Percentiles rank a stretch among this genome's conserved stretches.
Evolutionary conservation across 2,797 vertebrate species (phyloP).

Genomic region (Melanotaenia nigrans): DNA sequence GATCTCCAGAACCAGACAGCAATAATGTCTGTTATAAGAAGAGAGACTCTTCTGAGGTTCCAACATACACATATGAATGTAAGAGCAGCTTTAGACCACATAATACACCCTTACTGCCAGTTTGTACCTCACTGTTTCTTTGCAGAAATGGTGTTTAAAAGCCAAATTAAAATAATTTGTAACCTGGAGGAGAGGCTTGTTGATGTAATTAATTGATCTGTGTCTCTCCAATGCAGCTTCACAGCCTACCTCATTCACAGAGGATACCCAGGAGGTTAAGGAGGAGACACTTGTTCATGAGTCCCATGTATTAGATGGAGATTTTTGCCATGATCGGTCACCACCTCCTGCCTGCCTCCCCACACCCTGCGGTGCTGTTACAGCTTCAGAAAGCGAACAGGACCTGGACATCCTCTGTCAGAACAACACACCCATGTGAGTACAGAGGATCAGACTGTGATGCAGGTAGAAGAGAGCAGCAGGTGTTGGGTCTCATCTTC

Average conservation of each 20-base stretch:
- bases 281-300: conserved; percentile 55
- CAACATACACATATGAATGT: conserved; percentile 50
- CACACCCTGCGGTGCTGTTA: conserved; percentile 19
- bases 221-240: conserved; percentile 5
- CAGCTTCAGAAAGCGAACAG: conserved; percentile 60
- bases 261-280: conserved; percentile 37
- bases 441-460: not conserved
- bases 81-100: not conserved
- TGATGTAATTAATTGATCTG: not conserved
- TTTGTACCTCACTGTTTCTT: conserved; percentile 4
- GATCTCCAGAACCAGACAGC: conserved; percentile 40
- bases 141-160: conserved; percentile 29
- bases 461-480: no score
- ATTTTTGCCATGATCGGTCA: conserved; percentile 30
- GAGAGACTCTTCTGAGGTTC: conserved; percentile 34
- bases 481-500: not conserved
- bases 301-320: conserved; percentile 24
- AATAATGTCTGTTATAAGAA: conserved; percentile 17
- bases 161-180: not conserved
- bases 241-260: conserved; percentile 23
- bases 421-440: conserved; percentile 81
- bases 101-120: not conserved
- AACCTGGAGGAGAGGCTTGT: conserved; percentile 5
- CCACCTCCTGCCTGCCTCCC: conserved; percentile 37
- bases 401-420: conserved; percentile 81